Evolutionary conservation across 2,888 invertebrate genomes (phyloP), one percentile per base, ranked within the genome.

Genomic region (Cantharis rustica): DNA sequence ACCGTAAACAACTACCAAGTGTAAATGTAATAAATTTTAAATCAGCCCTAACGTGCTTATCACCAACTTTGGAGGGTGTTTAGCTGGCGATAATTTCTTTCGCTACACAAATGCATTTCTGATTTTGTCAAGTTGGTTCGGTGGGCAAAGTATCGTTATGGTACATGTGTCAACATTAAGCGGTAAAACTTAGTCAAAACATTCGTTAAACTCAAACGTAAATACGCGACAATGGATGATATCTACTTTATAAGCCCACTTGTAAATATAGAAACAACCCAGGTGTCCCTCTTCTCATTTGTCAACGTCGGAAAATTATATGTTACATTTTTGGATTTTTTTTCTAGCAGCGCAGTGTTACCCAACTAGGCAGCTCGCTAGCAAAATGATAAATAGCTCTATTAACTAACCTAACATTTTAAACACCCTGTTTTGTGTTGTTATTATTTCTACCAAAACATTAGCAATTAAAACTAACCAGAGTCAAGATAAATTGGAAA

Each of bases 231-330:
- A 64, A 64, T 64, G 20, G 16, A 64, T 64, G 64, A 64, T 64
- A 64, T 64, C 64, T 64, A 64, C 64, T 64, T 64, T 64, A 64
- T 64, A 64, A 64, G 64, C 64, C 20, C 20, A 64, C 31, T 64
- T 64, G 64, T 64, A 64, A 64, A 64, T 64, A 64, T n/a, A 64
- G 64, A 64, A 64, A 64, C 64, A 20, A 64, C 64, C 20, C 64
- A 64, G 64, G 64, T 64, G 64, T 31, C 64, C 64, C 20, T 64
- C 64, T 64, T 64, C 20, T 20, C 20, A 64, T 64, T 64, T 64
- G 20, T 64, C 64, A 64, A 20, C 20, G 20, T 64, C 20, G 20
- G n/a, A 2, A 64, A 64, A 64, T 64, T 64, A 64, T 64, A 20
- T 17, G 64, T 64, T 16, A 13, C 20, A 13, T 17, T 64, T 64